These are phyloP conservation scores for Sebastes oblongus DNA, from an alignment of 2,797 vertebrate genomes.

Conservation along the genomic window DNA sequence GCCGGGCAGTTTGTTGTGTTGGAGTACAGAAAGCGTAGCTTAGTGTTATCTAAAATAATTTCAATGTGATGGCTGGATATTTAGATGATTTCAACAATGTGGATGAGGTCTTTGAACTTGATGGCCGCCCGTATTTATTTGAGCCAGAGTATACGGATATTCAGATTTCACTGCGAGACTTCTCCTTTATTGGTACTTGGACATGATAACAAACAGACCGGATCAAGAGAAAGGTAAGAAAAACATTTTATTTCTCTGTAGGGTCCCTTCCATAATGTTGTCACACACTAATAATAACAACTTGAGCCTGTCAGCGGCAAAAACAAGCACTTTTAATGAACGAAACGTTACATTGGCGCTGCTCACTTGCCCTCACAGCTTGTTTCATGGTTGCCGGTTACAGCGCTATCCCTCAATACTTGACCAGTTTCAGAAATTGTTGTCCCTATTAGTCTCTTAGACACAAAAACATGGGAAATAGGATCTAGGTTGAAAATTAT, in stretches of 20 bases:
- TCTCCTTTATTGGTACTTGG: not conserved
- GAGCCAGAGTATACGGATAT: not conserved
- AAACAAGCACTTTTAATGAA: not conserved
- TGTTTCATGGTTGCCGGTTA: no score
- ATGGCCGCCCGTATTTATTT: fast-evolving
- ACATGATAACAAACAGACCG: not conserved
- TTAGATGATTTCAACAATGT: not conserved
- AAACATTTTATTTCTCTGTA: not conserved
- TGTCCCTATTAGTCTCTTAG: no score
- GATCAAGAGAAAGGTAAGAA: not conserved
- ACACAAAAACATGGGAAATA: no score
- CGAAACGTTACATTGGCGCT: not conserved
- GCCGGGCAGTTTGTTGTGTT: not conserved
- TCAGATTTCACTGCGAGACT: not conserved
- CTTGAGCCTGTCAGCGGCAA: not conserved
- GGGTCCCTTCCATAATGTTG: not conserved
- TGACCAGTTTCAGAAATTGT: fast-evolving
- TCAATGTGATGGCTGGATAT: fast-evolving
- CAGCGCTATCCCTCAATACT: no score
- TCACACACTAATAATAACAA: not conserved
- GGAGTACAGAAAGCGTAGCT: fast-evolving
- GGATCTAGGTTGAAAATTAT: no score
- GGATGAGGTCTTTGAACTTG: not conserved
- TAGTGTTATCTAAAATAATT: not conserved
- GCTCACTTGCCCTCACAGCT: no score